Percentiles rank a stretch among this genome's conserved stretches.
These are phyloP conservation scores for Gasteruption jaculator DNA, from an alignment of 2,888 invertebrate species.

Conservation along the genomic window DNA sequence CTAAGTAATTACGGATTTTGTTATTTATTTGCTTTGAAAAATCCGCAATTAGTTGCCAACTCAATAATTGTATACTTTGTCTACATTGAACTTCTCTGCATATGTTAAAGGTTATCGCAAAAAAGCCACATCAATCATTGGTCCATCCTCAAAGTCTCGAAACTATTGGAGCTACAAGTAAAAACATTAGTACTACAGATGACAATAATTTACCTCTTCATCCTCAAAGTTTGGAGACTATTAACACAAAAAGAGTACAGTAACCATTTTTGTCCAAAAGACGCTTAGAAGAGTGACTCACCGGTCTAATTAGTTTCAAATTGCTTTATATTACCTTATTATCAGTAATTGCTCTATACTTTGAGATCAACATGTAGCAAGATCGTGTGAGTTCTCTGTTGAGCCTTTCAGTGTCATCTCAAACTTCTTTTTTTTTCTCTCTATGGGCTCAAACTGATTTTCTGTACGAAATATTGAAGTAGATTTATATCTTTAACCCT, in stretches of 20 bases:
- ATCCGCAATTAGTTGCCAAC: background rate
- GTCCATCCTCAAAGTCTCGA: constrained; percentile 49
- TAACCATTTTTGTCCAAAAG: too few relatives aligned
- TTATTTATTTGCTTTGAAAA: background rate
- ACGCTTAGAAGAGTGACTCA: too few relatives aligned
- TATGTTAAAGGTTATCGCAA: constrained; percentile 37
- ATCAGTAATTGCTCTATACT: too few relatives aligned
- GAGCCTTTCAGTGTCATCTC: too few relatives aligned
- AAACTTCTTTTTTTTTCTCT: too few relatives aligned
- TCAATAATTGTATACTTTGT: background rate
- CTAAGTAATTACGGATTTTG: background rate
- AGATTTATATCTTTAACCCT: too few relatives aligned
- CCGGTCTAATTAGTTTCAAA: too few relatives aligned
- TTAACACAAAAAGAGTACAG: constrained; percentile 51
- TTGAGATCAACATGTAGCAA: background rate
- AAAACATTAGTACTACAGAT: constrained; percentile 42
- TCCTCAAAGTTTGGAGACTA: constrained; percentile 77
- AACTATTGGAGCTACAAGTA: constrained; percentile 44
- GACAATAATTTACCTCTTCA: constrained; percentile 68
- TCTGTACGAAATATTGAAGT: too few relatives aligned
- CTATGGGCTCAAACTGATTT: too few relatives aligned
- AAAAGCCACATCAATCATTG: constrained; percentile 43
- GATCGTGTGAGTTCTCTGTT: too few relatives aligned
- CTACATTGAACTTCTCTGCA: background rate
- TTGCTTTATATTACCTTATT: too few relatives aligned